Conservation (phyloP, 2,797 vertebrate species). For the Hippopotamyrus pictus region DNA sequence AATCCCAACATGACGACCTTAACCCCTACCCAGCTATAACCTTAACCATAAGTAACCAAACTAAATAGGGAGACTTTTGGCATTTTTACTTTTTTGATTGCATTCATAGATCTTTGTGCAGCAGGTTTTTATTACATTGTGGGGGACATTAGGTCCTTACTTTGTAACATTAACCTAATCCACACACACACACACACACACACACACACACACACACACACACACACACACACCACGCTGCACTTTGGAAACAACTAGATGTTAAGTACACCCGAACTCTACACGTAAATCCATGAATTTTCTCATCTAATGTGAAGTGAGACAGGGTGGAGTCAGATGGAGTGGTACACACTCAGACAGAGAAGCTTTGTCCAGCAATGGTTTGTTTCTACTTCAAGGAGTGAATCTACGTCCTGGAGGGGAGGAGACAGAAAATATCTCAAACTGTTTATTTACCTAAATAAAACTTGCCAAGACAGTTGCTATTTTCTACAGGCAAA, state of each 20-base stretch:
- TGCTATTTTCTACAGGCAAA: background rate
- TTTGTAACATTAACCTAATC: too few species aligned
- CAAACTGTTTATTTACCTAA: background rate
- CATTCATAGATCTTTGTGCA: too few species aligned
- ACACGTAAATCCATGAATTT: background rate
- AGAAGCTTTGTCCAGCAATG: background rate
- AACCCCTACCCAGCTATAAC: background rate
- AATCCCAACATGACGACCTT: background rate
- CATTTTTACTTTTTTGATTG: too few species aligned
- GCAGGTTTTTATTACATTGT: too few species aligned
- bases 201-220: too few species aligned
- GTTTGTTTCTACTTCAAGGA: background rate
- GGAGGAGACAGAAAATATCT: background rate
- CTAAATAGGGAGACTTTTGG: too few species aligned
- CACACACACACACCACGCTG: background rate
- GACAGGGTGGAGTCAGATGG: background rate
- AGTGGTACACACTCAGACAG: background rate
- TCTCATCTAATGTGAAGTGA: background rate
- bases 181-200: background rate
- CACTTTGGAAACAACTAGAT: background rate
- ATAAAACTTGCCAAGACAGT: background rate
- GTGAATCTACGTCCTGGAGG: background rate
- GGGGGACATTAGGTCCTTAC: too few species aligned
- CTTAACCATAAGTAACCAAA: too few species aligned
- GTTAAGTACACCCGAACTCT: background rate